These are phyloP conservation scores for Coremacera marginata DNA, from an alignment of 2,888 invertebrate species.

Conservation along the genomic window DNA sequence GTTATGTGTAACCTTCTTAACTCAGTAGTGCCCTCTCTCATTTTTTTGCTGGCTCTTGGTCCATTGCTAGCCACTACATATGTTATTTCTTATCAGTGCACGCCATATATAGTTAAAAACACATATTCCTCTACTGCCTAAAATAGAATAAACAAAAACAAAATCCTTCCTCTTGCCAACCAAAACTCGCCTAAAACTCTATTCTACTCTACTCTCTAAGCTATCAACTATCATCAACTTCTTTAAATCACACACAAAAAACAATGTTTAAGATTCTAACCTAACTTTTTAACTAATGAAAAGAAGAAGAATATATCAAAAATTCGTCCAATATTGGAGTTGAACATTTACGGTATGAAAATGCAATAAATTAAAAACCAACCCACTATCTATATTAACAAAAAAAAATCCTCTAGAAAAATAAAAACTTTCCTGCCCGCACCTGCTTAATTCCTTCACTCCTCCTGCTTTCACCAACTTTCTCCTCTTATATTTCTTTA, in stretches of 20 bases:
- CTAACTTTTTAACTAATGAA: constrained; percentile 28
- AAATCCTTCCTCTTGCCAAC: background rate
- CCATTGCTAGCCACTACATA: background rate
- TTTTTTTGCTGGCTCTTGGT: background rate
- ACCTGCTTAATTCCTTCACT: background rate
- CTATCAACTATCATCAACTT: constrained; percentile 13
- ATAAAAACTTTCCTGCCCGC: background rate
- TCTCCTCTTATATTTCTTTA: constrained; percentile 26
- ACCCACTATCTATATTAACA: background rate
- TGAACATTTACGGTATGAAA: constrained; percentile 32
- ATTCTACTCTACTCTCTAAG: background rate
- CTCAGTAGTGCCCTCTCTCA: background rate
- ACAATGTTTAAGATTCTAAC: constrained; percentile 12
- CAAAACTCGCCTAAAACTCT: constrained; percentile 12
- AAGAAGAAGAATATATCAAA: constrained; percentile 62
- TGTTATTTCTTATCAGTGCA: background rate
- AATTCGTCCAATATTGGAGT: constrained; percentile 69
- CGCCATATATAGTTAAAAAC: no score
- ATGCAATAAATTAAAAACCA: constrained; percentile 13
- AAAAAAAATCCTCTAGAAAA: background rate
- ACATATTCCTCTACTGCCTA: no score
- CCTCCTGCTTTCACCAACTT: constrained; percentile 57
- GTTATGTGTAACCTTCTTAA: background rate
- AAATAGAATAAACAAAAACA: background rate
- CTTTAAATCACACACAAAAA: constrained; percentile 1